These are phyloP conservation scores for Acleris holmiana DNA, from an alignment of 2,888 invertebrate genomes.

Conservation along the genomic window DNA sequence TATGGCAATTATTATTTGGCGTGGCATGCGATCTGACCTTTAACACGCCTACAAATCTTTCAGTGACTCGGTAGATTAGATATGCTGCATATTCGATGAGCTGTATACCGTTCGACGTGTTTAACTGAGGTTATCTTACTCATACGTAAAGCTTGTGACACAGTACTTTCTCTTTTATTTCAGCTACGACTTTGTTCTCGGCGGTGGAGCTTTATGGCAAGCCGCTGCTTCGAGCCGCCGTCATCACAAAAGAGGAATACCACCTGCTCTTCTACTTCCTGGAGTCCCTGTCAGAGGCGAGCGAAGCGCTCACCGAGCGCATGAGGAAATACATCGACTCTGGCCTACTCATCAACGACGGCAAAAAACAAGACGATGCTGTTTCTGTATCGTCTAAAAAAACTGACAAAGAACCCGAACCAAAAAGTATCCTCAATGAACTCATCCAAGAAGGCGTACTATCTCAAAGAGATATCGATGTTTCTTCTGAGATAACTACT, in stretches of 20 bases:
- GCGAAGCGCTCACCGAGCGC: constrained; percentile 75
- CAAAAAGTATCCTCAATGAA: constrained; percentile 74
- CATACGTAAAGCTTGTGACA: constrained; percentile 36
- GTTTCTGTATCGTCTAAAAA: constrained; percentile 51
- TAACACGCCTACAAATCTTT: constrained; percentile 55
- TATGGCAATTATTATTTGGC: constrained; percentile 38
- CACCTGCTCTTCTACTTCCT: constrained; percentile 81
- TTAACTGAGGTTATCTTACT: constrained; percentile 35
- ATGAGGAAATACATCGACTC: constrained; percentile 81
- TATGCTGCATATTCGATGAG: constrained; percentile 35
- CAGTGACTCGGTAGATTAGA: constrained; percentile 44
- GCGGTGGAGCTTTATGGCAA: constrained; percentile 87
- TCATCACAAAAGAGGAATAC: constrained; percentile 81
- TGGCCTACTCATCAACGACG: constrained; percentile 68
- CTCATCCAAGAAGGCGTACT: constrained; percentile 76
- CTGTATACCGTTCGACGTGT: constrained; percentile 21
- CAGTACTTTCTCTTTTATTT: constrained; percentile 61
- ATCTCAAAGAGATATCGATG: constrained; percentile 74
- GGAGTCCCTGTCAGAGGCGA: constrained; percentile 78
- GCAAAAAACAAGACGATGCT: constrained; percentile 54
- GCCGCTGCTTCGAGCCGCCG: constrained; percentile 81
- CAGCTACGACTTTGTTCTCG: constrained; percentile 84
- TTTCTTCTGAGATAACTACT: constrained; percentile 66
- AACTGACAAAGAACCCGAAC: constrained; percentile 55
- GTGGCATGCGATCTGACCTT: constrained; percentile 56